phyloP scores from a whole-genome alignment of 1,140 invertebrate species.

The Gryon sp. region DNA sequence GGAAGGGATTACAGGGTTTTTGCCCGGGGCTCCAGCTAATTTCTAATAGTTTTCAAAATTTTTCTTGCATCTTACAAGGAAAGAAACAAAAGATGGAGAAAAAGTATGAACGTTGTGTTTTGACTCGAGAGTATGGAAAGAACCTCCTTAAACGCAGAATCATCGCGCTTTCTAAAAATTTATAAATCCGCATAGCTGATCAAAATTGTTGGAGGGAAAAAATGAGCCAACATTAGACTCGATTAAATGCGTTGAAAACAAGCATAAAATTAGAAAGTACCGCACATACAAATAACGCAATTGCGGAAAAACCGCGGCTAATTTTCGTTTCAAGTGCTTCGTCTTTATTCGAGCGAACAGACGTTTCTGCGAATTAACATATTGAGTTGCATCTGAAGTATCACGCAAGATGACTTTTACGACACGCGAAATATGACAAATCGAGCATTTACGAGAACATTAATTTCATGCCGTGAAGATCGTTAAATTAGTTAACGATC shows the following conservation, averaged over 20 bases:
- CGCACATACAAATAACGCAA: slow-evolving; percentile 4
- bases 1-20: too few relatives aligned
- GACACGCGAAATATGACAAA: slow-evolving; percentile 21
- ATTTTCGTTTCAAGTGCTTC: too few relatives aligned
- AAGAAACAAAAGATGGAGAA: background rate
- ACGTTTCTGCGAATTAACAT: slow-evolving; percentile 27
- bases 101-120: too few relatives aligned
- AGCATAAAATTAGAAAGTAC: slow-evolving; percentile 33
- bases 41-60: too few relatives aligned
- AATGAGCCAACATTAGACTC: too few relatives aligned
- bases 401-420: slow-evolving; percentile 16
- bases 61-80: too few relatives aligned
- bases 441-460: slow-evolving; percentile 18
- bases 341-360: slow-evolving; percentile 17
- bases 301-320: slow-evolving; percentile 4
- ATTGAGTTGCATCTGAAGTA: slow-evolving; percentile 19
- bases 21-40: too few relatives aligned
- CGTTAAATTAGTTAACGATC: slow-evolving; percentile 44
- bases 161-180: slow-evolving; percentile 6
- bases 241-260: slow-evolving; percentile 16
- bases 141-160: too few relatives aligned
- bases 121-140: too few relatives aligned
- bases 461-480: slow-evolving; percentile 2
- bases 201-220: slow-evolving; percentile 17
- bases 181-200: slow-evolving; percentile 12